Evolutionary conservation across 2,888 invertebrate genomes (phyloP), one percentile per base, ranked within the genome.

Genomic region (Hipparchia sbordonii): DNA sequence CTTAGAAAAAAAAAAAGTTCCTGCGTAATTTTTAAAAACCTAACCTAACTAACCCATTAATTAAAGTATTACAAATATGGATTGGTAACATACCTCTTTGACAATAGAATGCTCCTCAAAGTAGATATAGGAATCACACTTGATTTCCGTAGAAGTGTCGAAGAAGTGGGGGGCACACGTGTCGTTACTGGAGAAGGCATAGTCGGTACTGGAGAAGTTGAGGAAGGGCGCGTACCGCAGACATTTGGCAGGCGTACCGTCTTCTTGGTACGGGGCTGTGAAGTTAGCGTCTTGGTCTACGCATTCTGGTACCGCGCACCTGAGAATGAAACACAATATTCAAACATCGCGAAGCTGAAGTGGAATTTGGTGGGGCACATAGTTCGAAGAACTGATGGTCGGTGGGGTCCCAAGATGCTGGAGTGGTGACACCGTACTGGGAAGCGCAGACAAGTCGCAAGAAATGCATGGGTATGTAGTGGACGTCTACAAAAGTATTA

Each of bases 21-120:
- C 5, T 39, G 39, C 5, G 39, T 2, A 39, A 39, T 39, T 39
- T 39, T 39, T 39, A 39, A 39, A 39, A 39, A 39, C 39, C 39
- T 39, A 39, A 39, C 39, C 39, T 39, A 39, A 39, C 39, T 39
- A 39, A 39, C 23, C 23, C 23, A 23, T 23, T 23, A 23, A 23
- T 39, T 5, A 39, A 39, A 39, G 5, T 39, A 39, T 39, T 39
- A 39, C 2, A 39, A 39, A 39, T 39, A 39, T 39, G 39, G 3
- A 56, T n/a, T 6, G n/a, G 60, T 59, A 63, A 52, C 75, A 74
- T 39, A 93, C 93, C 87, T 93, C 93, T 79, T 92, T 91, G 2
- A 93, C 93, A 70, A 93, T 92, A 59, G 93, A 93, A 79, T 93
- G 91, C 5, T 88, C 85, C 76, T 93, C 92, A 70, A 89, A 82